These are phyloP conservation scores for Peromyscus nudipes DNA, from an alignment of 2,797 vertebrate species.

Conservation along the genomic window DNA sequence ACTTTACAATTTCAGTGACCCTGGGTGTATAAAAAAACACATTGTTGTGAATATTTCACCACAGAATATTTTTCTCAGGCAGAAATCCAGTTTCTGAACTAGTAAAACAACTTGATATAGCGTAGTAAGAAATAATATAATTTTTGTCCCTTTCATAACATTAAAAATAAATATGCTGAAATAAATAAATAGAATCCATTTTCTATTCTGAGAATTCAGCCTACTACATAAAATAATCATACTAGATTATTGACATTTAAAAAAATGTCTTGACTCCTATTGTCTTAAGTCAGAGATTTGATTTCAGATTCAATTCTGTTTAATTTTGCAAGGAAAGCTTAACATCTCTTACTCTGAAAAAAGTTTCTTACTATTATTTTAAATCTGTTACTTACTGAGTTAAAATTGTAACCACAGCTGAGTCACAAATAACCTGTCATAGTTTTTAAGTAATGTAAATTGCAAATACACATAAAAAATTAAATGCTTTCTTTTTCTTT, in stretches of 20 bases:
- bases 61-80: conserved; percentile 50
- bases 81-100: conserved; percentile 60
- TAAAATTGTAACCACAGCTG: not conserved
- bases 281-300: conserved; percentile 42
- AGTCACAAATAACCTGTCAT: not conserved
- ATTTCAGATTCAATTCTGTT: conserved; percentile 63
- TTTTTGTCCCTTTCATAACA: conserved; percentile 14
- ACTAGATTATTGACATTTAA: conserved; percentile 43
- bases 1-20: conserved; percentile 18
- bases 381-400: conserved; percentile 37
- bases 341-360: not conserved
- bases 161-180: conserved; percentile 47
- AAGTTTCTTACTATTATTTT: not conserved
- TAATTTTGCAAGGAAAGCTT: conserved; percentile 38
- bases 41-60: conserved; percentile 16
- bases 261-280: not conserved
- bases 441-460: conserved; percentile 37
- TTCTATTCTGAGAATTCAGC: conserved; percentile 33
- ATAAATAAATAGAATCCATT: conserved; percentile 18
- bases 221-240: not conserved
- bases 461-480: conserved; percentile 26
- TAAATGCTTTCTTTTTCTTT: conserved; percentile 30
- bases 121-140: not conserved
- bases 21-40: not conserved
- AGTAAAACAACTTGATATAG: conserved; percentile 50